Conservation (phyloP, 2,113 vertebrate genomes). For the Tragulus kanchil region DNA sequence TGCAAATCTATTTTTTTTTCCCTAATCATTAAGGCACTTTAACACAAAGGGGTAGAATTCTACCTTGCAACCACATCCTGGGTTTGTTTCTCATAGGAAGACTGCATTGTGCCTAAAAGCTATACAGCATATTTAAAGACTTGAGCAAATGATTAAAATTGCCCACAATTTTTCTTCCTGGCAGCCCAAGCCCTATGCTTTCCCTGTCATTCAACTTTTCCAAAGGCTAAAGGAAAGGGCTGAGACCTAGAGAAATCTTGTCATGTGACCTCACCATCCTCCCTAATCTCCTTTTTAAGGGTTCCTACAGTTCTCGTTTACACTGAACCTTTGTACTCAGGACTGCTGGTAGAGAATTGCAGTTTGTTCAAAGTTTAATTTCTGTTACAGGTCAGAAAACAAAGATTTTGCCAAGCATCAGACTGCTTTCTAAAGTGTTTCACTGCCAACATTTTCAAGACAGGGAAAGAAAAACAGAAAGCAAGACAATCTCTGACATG, state of each 20-base stretch:
- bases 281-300: neutral
- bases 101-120: slow-evolving; percentile 66
- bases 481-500: neutral
- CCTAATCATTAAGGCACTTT: slow-evolving; percentile 74
- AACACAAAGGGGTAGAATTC: slow-evolving; percentile 52
- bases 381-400: slow-evolving; percentile 47
- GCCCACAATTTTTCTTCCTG: neutral
- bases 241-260: neutral
- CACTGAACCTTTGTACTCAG: neutral
- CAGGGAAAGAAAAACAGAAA: neutral
- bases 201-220: slow-evolving; percentile 46
- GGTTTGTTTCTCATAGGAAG: slow-evolving; percentile 61
- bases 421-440: neutral
- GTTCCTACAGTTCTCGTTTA: neutral
- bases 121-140: slow-evolving; percentile 68
- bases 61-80: slow-evolving; percentile 70
- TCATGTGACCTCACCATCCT: neutral
- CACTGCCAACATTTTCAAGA: slow-evolving; percentile 36
- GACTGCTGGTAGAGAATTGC: slow-evolving; percentile 3
- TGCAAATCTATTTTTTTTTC: slow-evolving; percentile 64
- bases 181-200: slow-evolving; percentile 19
- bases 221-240: slow-evolving; percentile 41
- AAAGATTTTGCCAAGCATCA: slow-evolving; percentile 40
- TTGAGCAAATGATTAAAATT: slow-evolving; percentile 62
- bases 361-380: slow-evolving; percentile 59